Evolutionary conservation across 1,140 invertebrate genomes (phyloP).

Genomic region (Papilio machaon): DNA sequence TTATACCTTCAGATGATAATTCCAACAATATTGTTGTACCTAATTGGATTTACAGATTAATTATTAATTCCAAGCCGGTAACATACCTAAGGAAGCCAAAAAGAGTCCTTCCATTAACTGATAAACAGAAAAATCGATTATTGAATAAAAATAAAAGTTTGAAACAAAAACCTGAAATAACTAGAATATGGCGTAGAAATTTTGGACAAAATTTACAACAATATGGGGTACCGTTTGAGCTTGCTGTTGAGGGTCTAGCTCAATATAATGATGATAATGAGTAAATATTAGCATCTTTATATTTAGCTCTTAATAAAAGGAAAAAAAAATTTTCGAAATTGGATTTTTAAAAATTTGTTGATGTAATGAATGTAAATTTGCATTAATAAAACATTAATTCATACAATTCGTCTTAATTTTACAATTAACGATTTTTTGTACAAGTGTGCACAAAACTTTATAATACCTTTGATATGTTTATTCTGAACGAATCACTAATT

Average conservation of each 20-base stretch:
- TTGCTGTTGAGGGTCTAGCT: slow-evolving; percentile 56
- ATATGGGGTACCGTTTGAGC: slow-evolving; percentile 54
- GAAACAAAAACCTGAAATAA: slow-evolving; percentile 36
- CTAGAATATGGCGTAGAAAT: slow-evolving; percentile 48
- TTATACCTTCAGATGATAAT: slow-evolving; percentile 46
- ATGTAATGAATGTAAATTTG: background rate
- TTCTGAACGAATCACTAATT: background rate
- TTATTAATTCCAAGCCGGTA: slow-evolving; percentile 31
- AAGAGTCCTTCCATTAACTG: slow-evolving; percentile 48
- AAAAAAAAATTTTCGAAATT: no score
- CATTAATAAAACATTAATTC: background rate
- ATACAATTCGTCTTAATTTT: slow-evolving; percentile 4
- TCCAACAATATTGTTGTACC: slow-evolving; percentile 53
- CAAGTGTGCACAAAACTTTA: no score
- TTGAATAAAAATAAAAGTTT: slow-evolving; percentile 40
- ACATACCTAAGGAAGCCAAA: slow-evolving; percentile 6
- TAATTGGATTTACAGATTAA: slow-evolving; percentile 41
- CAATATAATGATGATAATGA: slow-evolving; percentile 41
- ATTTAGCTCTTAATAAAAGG: no score
- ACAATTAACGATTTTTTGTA: no score
- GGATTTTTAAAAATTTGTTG: no score
- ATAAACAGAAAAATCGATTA: slow-evolving; percentile 48
- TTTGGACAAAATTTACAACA: slow-evolving; percentile 36
- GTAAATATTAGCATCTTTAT: background rate
- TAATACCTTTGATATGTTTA: background rate